Conservation (phyloP, 2,113 vertebrate genomes). For the Pollimyrus isidori region DNA sequence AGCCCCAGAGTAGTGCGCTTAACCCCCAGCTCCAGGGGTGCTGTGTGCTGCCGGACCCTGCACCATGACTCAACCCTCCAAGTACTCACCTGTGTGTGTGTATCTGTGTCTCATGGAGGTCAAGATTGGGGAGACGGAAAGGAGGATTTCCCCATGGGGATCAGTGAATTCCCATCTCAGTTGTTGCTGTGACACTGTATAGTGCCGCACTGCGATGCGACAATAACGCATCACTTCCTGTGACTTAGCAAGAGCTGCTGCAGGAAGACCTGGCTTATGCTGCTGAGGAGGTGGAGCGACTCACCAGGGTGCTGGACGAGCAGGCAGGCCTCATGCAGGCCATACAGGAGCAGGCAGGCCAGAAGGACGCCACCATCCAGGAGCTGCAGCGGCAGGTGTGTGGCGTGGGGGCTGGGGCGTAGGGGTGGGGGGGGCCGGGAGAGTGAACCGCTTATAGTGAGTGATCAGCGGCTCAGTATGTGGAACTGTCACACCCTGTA, state of each 20-base stretch:
- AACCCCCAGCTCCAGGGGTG: not conserved
- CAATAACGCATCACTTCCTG: not conserved
- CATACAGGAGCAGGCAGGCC: constrained; percentile 62
- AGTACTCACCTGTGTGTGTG: not conserved
- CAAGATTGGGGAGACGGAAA: not conserved
- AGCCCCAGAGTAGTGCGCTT: not conserved
- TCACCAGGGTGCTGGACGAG: constrained; percentile 76
- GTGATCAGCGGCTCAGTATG: not conserved
- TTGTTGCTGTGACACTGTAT: not conserved
- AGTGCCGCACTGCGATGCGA: not conserved
- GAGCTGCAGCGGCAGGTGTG: constrained; percentile 71
- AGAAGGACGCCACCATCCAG: constrained; percentile 68
- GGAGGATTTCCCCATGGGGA: not conserved
- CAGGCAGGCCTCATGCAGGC: constrained; percentile 66
- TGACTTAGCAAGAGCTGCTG: constrained; percentile 73
- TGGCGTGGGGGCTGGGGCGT: too few species aligned
- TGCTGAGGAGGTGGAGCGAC: constrained; percentile 74
- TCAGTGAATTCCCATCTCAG: not conserved
- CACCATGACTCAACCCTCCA: too few species aligned
- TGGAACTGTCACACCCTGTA: not conserved
- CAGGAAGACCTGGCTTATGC: constrained; percentile 77
- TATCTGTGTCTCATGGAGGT: not conserved
- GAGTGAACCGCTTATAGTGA: not conserved
- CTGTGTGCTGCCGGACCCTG: not conserved
- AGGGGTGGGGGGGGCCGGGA: not conserved